Conservation (phyloP, 1,140 invertebrate species). For the Ips nitidus region DNA sequence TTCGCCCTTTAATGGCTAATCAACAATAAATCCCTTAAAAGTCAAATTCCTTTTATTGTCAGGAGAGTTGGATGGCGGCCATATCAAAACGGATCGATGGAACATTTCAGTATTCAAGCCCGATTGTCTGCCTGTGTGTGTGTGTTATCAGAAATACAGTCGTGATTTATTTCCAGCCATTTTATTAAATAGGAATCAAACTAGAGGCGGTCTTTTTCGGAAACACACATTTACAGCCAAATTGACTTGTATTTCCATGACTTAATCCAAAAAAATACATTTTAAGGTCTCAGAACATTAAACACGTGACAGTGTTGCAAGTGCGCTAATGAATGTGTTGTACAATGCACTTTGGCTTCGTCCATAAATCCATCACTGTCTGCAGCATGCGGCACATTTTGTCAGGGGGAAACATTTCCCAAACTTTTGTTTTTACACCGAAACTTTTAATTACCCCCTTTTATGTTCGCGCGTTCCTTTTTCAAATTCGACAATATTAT, state of each 20-base stretch:
- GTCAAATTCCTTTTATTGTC: neutral
- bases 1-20: no score
- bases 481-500: neutral
- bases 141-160: slow-evolving; percentile 33
- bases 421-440: neutral
- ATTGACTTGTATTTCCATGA: slow-evolving; percentile 23
- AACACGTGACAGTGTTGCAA: neutral
- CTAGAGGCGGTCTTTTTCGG: slow-evolving; percentile 11
- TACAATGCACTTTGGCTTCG: neutral
- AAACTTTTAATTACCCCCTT: neutral
- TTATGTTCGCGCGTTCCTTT: neutral
- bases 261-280: slow-evolving; percentile 6
- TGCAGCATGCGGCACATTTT: neutral
- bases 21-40: no score
- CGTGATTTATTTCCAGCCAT: slow-evolving; percentile 32
- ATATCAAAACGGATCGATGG: slow-evolving; percentile 20
- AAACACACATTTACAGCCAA: slow-evolving; percentile 18
- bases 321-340: neutral
- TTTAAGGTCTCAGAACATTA: neutral
- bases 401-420: neutral
- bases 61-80: slow-evolving; percentile 17
- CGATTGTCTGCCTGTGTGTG: slow-evolving; percentile 27
- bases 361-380: slow-evolving; percentile 3
- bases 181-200: slow-evolving; percentile 33
- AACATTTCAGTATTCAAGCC: slow-evolving; percentile 20